Conservation (phyloP, 2,888 invertebrate species). For the Nineta flava region DNA sequence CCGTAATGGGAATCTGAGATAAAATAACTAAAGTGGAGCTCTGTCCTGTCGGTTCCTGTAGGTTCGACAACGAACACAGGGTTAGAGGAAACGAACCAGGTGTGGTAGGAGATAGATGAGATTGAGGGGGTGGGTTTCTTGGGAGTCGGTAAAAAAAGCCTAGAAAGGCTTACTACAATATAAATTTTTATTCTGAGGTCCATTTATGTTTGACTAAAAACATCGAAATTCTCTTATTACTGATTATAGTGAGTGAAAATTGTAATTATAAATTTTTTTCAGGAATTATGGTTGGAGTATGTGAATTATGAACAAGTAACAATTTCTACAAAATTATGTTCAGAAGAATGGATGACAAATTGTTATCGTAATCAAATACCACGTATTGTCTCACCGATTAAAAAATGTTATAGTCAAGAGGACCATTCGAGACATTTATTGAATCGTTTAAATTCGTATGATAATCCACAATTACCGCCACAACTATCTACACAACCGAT, state of each 20-base stretch:
- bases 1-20: no score
- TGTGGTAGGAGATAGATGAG: no score
- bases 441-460: slow-evolving; percentile 43
- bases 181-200: no score
- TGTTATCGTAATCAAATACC: slow-evolving; percentile 30
- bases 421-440: slow-evolving; percentile 39
- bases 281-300: slow-evolving; percentile 51
- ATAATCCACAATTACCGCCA: slow-evolving; percentile 42
- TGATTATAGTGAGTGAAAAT: background rate
- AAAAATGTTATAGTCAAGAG: slow-evolving; percentile 19
- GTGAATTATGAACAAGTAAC: slow-evolving; percentile 40
- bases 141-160: no score
- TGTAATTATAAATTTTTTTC: slow-evolving; percentile 9
- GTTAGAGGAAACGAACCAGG: no score
- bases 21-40: no score
- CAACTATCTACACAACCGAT: slow-evolving; percentile 28
- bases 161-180: no score
- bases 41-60: no score
- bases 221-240: background rate
- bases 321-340: slow-evolving; percentile 31
- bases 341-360: slow-evolving; percentile 36
- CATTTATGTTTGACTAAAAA: no score
- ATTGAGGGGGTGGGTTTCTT: no score
- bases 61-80: no score
- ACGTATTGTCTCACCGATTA: slow-evolving; percentile 14